Evolutionary conservation across 2,113 vertebrate species (phyloP).

Genomic region (Orientallactaga bullata): DNA sequence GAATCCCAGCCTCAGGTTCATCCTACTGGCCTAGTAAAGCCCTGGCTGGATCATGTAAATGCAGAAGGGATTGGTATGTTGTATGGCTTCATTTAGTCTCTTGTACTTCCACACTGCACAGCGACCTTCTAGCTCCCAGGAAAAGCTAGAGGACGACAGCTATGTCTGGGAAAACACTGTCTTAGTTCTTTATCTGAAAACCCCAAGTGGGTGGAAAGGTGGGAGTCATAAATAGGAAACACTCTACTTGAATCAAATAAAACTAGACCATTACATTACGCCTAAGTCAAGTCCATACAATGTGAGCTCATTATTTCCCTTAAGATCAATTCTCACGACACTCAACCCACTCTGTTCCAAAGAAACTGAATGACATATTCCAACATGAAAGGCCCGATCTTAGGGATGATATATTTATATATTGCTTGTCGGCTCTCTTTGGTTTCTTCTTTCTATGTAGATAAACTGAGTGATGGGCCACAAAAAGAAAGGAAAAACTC

Average conservation of each 20-base stretch:
- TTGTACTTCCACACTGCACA: fast-evolving
- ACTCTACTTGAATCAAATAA: not conserved
- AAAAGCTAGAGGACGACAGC: not conserved
- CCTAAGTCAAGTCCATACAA: not conserved
- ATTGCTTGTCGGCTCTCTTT: not conserved
- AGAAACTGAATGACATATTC: not conserved
- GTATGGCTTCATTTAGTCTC: not conserved
- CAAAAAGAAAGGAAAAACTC: too few species aligned
- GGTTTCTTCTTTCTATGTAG: not conserved
- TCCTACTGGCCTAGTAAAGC: not conserved
- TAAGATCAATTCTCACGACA: not conserved
- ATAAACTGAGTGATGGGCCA: not conserved
- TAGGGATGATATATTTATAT: not conserved
- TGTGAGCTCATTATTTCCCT: constrained; percentile 33
- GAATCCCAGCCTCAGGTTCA: not conserved
- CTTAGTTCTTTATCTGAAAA: not conserved
- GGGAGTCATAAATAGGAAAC: not conserved
- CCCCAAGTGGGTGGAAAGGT: too few species aligned
- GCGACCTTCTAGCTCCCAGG: not conserved
- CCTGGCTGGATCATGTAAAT: not conserved
- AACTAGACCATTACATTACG: not conserved
- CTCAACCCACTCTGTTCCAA: not conserved
- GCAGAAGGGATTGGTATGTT: fast-evolving
- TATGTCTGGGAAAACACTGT: not conserved
- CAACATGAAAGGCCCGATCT: not conserved